phyloP scores from a whole-genome alignment of 2,113 vertebrate genomes.

The Bujurquina vittata region DNA sequence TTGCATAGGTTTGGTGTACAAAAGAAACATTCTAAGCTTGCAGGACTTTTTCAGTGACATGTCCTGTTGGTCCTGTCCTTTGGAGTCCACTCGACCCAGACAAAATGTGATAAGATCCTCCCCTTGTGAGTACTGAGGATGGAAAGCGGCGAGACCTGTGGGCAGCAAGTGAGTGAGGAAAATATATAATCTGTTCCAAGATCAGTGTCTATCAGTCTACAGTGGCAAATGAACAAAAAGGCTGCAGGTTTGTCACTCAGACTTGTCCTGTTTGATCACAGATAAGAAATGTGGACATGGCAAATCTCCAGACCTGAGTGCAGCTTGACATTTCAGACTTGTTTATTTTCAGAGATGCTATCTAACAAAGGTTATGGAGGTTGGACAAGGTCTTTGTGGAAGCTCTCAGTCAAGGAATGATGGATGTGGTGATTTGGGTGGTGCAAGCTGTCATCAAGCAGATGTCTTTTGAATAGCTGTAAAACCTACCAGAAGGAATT shows the following conservation, averaged over 20 bases:
- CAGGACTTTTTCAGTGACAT: conserved; percentile 13
- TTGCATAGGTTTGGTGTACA: not conserved
- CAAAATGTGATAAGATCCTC: conserved; percentile 50
- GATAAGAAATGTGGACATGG: conserved; percentile 52
- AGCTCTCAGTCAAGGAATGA: not conserved
- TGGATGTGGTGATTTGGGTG: conserved; percentile 5
- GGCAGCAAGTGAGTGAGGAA: conserved; percentile 22
- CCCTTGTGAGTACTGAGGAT: conserved; percentile 3
- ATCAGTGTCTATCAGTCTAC: conserved; percentile 51
- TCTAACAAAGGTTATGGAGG: not conserved
- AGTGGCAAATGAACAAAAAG: conserved; percentile 45
- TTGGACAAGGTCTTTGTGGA: conserved; percentile 16
- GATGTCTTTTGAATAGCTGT: not conserved
- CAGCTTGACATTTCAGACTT: conserved; percentile 57
- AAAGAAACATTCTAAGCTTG: not conserved
- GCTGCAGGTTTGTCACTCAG: conserved; percentile 46
- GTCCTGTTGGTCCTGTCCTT: not conserved
- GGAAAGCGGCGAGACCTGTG: conserved; percentile 19
- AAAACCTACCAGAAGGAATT: not conserved
- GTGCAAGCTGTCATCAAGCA: not conserved
- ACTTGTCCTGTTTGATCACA: conserved; percentile 26
- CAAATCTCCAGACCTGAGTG: conserved; percentile 29
- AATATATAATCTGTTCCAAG: conserved; percentile 48
- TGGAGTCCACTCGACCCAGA: conserved; percentile 5
- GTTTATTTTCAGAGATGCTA: conserved; percentile 10